Percentiles rank a stretch among this genome's conserved stretches.
Conservation (phyloP, 35 echinoderm and acorn worm species). For the Heliocidaris tuberculata region DNA sequence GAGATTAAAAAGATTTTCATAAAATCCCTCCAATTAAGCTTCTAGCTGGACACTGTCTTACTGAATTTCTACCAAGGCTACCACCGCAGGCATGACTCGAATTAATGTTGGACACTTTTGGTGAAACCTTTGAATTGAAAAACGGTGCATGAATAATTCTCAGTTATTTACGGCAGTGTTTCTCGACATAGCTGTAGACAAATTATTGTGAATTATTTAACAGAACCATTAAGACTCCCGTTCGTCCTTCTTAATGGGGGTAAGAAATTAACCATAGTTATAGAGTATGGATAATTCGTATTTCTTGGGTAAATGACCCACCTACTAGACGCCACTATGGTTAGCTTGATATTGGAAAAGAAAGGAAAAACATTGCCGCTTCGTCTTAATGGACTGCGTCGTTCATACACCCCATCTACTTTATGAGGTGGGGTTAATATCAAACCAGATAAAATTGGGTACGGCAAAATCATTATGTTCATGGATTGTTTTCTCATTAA, state of each 20-base stretch:
- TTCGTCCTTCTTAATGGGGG: neutral
- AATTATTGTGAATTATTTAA: neutral
- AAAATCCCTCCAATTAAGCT: too few relatives aligned
- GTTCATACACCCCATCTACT: neutral
- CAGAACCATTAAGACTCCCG: neutral
- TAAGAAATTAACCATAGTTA: neutral
- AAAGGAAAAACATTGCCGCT: neutral
- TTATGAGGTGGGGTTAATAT: neutral
- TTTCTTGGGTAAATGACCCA: neutral
- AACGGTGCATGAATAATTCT: too few relatives aligned
- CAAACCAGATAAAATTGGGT: neutral
- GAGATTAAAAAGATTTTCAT: too few relatives aligned
- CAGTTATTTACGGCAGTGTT: too few relatives aligned
- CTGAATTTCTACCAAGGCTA: too few relatives aligned
- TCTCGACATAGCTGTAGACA: too few relatives aligned
- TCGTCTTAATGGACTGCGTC: neutral
- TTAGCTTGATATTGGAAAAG: neutral
- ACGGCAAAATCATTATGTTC: neutral
- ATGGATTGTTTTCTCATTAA: neutral
- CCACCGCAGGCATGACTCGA: too few relatives aligned
- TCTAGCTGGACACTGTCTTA: too few relatives aligned
- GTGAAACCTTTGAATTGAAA: too few relatives aligned
- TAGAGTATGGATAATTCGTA: neutral
- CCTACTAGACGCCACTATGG: neutral
- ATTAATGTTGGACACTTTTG: too few relatives aligned